Percentiles rank a stretch among this genome's conserved stretches.
Conservation (phyloP, 2,113 vertebrate genomes). For the Myiozetetes cayanensis region DNA sequence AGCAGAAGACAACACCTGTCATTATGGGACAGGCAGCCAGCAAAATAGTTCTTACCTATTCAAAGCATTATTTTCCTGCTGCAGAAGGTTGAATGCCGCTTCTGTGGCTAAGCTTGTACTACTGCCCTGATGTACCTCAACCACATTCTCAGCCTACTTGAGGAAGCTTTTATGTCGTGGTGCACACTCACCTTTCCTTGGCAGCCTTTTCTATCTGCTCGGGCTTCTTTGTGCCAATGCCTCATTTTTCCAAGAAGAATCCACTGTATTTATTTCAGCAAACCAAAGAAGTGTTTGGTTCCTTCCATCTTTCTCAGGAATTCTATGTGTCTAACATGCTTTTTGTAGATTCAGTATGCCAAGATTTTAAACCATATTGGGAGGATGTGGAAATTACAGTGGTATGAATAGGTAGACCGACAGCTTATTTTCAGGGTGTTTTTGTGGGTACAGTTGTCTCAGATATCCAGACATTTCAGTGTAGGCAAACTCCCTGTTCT, state of each 20-base stretch:
- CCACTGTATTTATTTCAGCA: neutral
- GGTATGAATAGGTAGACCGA: neutral
- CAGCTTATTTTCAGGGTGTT: neutral
- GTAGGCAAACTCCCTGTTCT: neutral
- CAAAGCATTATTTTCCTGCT: neutral
- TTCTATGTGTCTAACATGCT: neutral
- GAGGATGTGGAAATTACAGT: neutral
- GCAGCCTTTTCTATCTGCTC: neutral
- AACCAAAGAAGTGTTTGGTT: neutral
- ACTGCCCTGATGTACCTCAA: neutral
- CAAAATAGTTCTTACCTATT: neutral
- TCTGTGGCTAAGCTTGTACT: neutral
- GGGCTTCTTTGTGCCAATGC: fast-evolving
- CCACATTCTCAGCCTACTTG: neutral
- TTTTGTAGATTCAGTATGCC: neutral
- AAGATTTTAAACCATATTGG: neutral
- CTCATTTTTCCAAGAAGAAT: neutral
- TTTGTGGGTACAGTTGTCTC: neutral
- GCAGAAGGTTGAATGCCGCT: neutral
- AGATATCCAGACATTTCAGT: neutral
- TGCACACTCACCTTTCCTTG: neutral
- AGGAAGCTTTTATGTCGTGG: neutral
- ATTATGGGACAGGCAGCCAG: neutral
- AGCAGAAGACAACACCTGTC: neutral
- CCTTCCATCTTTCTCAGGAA: neutral